These are phyloP conservation scores for Phlogophora meticulosa DNA, from an alignment of 2,888 invertebrate genomes.

Conservation along the genomic window DNA sequence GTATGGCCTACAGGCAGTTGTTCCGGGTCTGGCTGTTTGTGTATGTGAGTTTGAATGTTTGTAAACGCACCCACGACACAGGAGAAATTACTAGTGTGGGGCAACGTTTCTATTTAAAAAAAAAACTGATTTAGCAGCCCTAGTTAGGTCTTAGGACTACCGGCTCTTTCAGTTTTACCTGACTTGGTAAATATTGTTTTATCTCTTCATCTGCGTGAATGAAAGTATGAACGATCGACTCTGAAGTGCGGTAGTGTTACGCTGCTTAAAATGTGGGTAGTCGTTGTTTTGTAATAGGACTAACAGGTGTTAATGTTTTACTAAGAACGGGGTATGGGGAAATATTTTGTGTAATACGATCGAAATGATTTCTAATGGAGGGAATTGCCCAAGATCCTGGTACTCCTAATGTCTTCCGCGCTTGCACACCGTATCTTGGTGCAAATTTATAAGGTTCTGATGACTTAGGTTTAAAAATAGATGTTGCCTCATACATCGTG, in stretches of 20 bases:
- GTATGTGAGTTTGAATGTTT: too few species aligned
- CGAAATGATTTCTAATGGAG: not conserved
- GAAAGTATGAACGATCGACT: constrained; percentile 54
- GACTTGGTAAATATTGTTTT: constrained; percentile 54
- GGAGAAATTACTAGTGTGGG: too few species aligned
- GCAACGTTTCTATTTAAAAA: too few species aligned
- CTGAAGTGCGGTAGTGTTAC: constrained; percentile 29
- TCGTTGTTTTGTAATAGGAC: constrained; percentile 44
- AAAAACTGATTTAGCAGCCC: constrained; percentile 22
- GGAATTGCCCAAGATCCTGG: not conserved
- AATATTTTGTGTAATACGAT: constrained; percentile 27
- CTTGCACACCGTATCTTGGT: not conserved
- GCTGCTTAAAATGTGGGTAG: constrained; percentile 44
- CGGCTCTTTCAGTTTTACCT: constrained; percentile 53
- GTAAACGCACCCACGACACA: too few species aligned
- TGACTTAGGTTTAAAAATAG: too few species aligned
- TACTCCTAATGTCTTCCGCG: not conserved
- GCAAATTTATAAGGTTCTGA: too few species aligned
- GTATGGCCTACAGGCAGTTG: too few species aligned
- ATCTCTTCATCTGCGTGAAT: constrained; percentile 54
- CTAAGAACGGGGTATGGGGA: constrained; percentile 17
- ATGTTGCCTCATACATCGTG: too few species aligned
- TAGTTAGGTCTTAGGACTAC: constrained; percentile 28
- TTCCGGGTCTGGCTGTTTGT: too few species aligned
- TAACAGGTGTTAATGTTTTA: constrained; percentile 31